phyloP scores from a whole-genome alignment of 2,113 vertebrate species.

The Chloroceryle aenea region DNA sequence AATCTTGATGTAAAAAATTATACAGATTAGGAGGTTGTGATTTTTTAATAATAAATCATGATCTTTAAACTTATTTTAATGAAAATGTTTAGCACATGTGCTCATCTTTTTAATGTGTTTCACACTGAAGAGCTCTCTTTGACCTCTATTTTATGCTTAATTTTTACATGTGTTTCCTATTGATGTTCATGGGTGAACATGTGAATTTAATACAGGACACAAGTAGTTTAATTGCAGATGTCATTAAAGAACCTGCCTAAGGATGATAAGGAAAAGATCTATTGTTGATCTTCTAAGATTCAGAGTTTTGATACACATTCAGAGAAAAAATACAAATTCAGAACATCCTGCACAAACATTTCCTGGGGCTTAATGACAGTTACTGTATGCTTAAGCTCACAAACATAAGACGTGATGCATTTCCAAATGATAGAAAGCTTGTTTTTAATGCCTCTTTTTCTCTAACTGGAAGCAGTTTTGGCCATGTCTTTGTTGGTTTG shows the following conservation, averaged over 20 bases:
- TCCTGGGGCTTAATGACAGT: neutral
- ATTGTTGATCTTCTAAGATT: neutral
- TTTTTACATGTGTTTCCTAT: neutral
- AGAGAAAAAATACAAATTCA: neutral
- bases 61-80: neutral
- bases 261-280: neutral
- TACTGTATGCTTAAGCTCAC: neutral
- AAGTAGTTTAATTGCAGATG: neutral
- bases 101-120: neutral
- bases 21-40: fast-evolving
- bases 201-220: neutral
- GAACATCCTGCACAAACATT: neutral
- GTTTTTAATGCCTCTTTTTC: neutral
- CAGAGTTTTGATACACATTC: neutral
- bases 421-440: neutral
- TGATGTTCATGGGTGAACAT: neutral
- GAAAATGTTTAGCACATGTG: neutral
- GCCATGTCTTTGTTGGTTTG: neutral
- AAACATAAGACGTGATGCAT: neutral
- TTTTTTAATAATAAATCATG: fast-evolving
- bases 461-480: neutral
- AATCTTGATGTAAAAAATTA: neutral
- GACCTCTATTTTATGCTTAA: neutral
- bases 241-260: neutral
- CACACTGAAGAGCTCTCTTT: neutral